phyloP scores from a whole-genome alignment of 1,140 invertebrate genomes.

The Atopsyche davidsoni region DNA sequence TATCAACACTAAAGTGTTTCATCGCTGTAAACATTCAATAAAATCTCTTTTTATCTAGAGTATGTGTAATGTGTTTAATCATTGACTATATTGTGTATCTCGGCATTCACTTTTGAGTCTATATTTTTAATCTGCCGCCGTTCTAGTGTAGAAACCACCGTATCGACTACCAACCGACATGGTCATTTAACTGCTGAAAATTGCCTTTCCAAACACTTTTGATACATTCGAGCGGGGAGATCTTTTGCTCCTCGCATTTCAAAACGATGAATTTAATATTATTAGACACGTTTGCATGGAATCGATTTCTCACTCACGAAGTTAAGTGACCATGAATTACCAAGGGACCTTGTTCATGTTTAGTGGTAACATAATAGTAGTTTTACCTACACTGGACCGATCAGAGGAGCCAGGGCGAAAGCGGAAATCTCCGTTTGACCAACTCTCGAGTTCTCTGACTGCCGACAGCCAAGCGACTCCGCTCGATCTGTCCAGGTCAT shows the following conservation, averaged over 20 bases:
- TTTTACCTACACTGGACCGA: conserved; percentile 28
- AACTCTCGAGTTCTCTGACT: conserved; percentile 18
- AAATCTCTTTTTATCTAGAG: conserved; percentile 29
- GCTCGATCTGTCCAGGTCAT: conserved; percentile 27
- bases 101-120: conserved; percentile 29
- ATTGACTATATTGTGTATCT: conserved; percentile 29
- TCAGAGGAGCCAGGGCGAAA: conserved; percentile 21
- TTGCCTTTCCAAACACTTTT: too few species aligned
- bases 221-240: too few species aligned
- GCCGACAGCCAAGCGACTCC: conserved; percentile 1
- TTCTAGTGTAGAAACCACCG: conserved; percentile 27
- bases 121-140: conserved; percentile 29
- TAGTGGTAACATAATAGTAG: conserved; percentile 30
- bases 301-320: too few species aligned
- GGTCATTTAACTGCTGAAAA: conserved; percentile 27
- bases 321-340: conserved; percentile 31
- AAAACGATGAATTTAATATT: too few species aligned
- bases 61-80: conserved; percentile 30
- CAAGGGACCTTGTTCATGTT: conserved; percentile 31
- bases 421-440: conserved; percentile 40
- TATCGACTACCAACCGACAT: conserved; percentile 23
- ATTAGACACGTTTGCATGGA: too few species aligned
- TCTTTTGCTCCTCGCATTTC: too few species aligned
- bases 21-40: conserved; percentile 24
- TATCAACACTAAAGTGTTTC: conserved; percentile 16